Conservation (phyloP, 2,797 vertebrate species). For the Sylvilagus floridanus region DNA sequence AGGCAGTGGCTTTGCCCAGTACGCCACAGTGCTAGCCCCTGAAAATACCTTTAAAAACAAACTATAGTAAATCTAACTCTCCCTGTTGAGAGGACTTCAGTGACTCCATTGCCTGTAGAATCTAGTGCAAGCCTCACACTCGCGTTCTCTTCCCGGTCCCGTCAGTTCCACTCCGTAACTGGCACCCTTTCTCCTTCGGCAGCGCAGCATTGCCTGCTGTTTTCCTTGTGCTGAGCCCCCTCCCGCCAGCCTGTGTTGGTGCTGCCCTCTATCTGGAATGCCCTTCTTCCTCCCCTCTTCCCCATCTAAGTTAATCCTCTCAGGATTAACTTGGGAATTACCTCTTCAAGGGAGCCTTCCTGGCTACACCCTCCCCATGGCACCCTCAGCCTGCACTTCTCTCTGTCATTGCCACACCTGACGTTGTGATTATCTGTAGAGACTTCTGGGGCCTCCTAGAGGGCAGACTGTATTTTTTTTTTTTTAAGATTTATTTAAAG, state of each 20-base stretch:
- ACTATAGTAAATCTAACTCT: not conserved
- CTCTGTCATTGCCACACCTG: not conserved
- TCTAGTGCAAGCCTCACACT: not conserved
- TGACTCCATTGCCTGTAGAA: not conserved
- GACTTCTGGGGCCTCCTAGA: not conserved
- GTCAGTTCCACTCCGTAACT: not conserved
- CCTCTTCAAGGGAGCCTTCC: not conserved
- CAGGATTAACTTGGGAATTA: constrained; percentile 1
- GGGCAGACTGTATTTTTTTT: not conserved
- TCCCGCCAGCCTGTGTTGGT: not conserved
- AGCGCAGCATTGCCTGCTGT: not conserved
- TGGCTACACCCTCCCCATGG: not conserved
- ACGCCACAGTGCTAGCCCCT: too few relatives aligned
- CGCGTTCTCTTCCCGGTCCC: not conserved
- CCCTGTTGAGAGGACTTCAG: not conserved
- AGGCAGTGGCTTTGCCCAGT: too few relatives aligned
- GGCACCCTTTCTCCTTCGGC: not conserved
- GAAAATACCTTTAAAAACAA: too few relatives aligned
- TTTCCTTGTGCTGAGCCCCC: not conserved
- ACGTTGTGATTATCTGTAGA: not conserved
- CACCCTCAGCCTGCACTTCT: not conserved
- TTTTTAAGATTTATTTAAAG: too few relatives aligned
- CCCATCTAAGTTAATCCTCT: not conserved
- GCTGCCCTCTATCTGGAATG: not conserved
- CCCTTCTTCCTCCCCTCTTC: not conserved